A percentile compares a stretch with the other conserved stretches of the same genome.
Evolutionary conservation across 2,797 vertebrate species (phyloP).

Genomic region (Melanotaenia pygmaea): DNA sequence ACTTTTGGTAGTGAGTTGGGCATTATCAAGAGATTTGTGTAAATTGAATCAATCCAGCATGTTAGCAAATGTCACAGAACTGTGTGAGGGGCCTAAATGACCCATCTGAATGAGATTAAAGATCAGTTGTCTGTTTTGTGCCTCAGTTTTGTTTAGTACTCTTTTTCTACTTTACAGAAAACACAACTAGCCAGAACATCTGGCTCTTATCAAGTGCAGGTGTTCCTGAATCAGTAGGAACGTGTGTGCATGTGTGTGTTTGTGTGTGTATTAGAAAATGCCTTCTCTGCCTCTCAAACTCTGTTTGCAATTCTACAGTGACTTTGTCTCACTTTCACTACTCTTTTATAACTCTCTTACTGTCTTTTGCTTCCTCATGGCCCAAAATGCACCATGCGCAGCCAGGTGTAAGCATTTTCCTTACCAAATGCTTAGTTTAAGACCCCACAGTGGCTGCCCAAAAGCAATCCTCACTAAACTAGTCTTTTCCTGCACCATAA

Average conservation of each 20-base stretch:
- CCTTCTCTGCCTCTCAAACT: slow-evolving; percentile 14
- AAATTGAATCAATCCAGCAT: slow-evolving; percentile 62
- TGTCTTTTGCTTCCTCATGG: slow-evolving; percentile 27
- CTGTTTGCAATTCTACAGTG: not conserved
- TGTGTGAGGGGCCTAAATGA: slow-evolving; percentile 51
- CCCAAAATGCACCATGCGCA: slow-evolving; percentile 47
- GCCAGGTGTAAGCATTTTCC: slow-evolving; percentile 77
- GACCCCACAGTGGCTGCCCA: slow-evolving; percentile 66
- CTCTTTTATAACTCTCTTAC: slow-evolving; percentile 12
- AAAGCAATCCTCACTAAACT: slow-evolving; percentile 70
- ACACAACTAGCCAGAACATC: slow-evolving; percentile 69
- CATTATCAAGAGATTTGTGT: slow-evolving; percentile 51
- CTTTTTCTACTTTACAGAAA: slow-evolving; percentile 67
- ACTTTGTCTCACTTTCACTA: slow-evolving; percentile 17
- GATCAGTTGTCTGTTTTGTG: slow-evolving; percentile 61
- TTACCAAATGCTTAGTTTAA: slow-evolving; percentile 69
- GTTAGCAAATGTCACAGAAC: slow-evolving; percentile 46
- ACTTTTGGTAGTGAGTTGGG: slow-evolving; percentile 60
- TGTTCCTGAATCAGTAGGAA: slow-evolving; percentile 57
- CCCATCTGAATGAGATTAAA: slow-evolving; percentile 56
- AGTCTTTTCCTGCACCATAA: slow-evolving; percentile 77
- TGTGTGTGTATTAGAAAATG: slow-evolving; percentile 5
- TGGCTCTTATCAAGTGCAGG: slow-evolving; percentile 75
- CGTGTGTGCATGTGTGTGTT: slow-evolving; percentile 7
- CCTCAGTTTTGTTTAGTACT: slow-evolving; percentile 44